These are phyloP conservation scores for Meloidogyne hapla DNA, from an alignment of 1,140 invertebrate genomes.

Conservation along the genomic window DNA sequence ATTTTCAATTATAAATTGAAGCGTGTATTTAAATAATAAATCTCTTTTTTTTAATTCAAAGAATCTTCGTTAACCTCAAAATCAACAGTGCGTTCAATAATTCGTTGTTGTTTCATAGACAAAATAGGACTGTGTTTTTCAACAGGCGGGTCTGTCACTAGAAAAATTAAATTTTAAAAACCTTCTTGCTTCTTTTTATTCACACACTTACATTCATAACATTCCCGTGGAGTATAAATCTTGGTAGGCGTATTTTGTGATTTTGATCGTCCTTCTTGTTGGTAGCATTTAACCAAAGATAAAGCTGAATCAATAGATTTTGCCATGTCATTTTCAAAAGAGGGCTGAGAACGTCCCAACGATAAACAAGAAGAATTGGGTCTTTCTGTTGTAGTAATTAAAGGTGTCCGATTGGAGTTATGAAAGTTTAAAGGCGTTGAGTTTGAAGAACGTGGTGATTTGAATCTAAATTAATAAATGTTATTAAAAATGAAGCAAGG, in stretches of 20 bases:
- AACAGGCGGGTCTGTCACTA: too few relatives aligned
- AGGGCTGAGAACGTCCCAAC: too few relatives aligned
- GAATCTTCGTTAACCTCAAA: too few relatives aligned
- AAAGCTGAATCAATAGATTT: conserved; percentile 22
- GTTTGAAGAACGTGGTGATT: neutral
- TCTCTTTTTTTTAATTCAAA: too few relatives aligned
- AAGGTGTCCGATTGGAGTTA: neutral
- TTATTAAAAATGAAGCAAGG: too few relatives aligned
- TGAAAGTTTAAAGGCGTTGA: neutral
- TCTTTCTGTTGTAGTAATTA: neutral
- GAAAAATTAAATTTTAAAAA: too few relatives aligned
- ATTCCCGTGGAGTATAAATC: conserved; percentile 12
- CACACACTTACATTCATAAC: neutral
- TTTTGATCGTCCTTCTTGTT: conserved; percentile 14
- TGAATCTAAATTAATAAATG: neutral
- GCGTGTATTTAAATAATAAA: too few relatives aligned
- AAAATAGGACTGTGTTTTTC: too few relatives aligned
- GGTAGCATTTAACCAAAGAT: conserved; percentile 15
- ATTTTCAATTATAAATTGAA: too few relatives aligned
- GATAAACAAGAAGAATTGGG: neutral
- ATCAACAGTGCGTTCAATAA: too few relatives aligned
- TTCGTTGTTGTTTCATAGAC: too few relatives aligned
- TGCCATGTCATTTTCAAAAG: conserved; percentile 20
- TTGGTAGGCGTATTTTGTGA: conserved; percentile 27
- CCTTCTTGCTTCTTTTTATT: too few relatives aligned